Evolutionary conservation across 2,888 invertebrate species (phyloP).

Genomic region (Cacoxenus indagator): DNA sequence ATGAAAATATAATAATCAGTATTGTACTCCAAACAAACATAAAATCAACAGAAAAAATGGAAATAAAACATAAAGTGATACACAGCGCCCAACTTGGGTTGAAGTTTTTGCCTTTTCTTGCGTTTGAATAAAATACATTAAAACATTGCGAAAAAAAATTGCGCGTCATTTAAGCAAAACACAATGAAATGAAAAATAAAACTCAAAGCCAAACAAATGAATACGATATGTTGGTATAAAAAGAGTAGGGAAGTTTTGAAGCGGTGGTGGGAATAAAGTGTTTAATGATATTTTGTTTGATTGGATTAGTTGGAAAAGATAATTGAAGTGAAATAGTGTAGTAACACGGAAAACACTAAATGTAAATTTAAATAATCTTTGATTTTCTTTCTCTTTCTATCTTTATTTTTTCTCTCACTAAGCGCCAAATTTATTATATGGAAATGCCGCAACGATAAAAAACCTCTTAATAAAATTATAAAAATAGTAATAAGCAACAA

Average conservation of each 20-base stretch:
- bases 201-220: constrained; percentile 18
- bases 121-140: not conserved
- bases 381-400: not conserved
- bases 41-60: not conserved
- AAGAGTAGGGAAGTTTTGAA: not conserved
- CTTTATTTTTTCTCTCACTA: not conserved
- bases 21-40: not conserved
- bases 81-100: no score
- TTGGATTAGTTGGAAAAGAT: not conserved
- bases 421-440: constrained; percentile 13
- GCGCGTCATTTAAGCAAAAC: not conserved
- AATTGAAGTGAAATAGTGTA: not conserved
- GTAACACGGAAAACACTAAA: not conserved
- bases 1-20: not conserved
- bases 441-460: constrained; percentile 3
- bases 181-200: not conserved
- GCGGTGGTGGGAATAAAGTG: not conserved
- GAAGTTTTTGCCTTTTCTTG: no score
- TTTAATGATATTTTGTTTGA: not conserved
- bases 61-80: not conserved
- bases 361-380: not conserved
- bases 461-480: no score
- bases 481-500: not conserved
- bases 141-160: not conserved
- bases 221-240: not conserved